Base-by-base conservation (phyloP, 1,140 invertebrate genomes). In the Drosophila auraria region DNA sequence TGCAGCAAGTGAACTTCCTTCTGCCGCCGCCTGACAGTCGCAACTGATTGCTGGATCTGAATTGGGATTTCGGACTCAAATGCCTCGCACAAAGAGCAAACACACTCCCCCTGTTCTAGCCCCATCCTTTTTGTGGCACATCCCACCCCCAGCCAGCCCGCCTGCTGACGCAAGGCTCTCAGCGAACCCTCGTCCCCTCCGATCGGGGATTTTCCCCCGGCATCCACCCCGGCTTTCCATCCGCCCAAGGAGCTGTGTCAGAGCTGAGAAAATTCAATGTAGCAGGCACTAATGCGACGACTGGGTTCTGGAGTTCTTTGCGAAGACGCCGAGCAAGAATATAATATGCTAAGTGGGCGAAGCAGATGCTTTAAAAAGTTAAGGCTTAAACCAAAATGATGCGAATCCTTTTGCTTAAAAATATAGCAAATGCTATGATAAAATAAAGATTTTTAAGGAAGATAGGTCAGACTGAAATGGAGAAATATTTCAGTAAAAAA, bases 1-100 rank as follows among this genome's bases (percentile, higher is more conserved):
- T 84, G 86, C 84, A 90, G 84, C 84, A 92, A 87, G 91, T 92
- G 91, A 92, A 92, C 91, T 87, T 92, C 91, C 91, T 92, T 92
- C 87, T 72, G 70, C 70, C 70, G 80, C 87, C 79, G 91, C 82
- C 91, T 92, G 91, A 92, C 91, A 92, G 91, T 92, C 91, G 81
- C 91, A 92, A 92, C 91, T 92, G 91, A 92, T 92, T 92, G 91
- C 83, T 87, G 84, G 86, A 77, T 91, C 84, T 79, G 84, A 84
- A 89, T 82, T 90, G 84, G 84, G 84, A 89, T 89, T 89, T 89
- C 54, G 38, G 80, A 89, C 84, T 89, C 81, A 78, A 87, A 83
- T 89, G 83, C 81, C 77, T 78, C 60, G 73, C 81, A 84, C 82
- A 82, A 78, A 80, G 58, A 76, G 53, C 57, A 62, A 50, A 45